These are phyloP conservation scores for Parotia lawesii DNA, from an alignment of 2,113 vertebrate genomes.

Conservation along the genomic window DNA sequence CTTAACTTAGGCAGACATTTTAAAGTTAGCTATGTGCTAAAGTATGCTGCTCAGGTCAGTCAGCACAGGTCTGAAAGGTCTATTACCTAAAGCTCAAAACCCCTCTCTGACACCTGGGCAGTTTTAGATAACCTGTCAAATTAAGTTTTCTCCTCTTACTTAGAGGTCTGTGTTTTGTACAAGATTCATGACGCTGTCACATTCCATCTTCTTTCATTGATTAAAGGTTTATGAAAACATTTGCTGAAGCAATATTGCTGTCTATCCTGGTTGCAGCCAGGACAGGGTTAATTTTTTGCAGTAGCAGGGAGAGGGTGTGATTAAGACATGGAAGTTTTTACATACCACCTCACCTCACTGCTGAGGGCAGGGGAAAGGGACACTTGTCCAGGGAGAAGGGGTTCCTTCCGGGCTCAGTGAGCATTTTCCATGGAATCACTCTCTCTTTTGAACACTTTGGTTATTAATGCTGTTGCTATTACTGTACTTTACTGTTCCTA, in stretches of 20 bases:
- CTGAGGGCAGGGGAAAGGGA: background rate
- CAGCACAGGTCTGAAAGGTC: background rate
- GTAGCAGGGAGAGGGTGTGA: background rate
- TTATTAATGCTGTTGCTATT: background rate
- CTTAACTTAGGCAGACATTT: background rate
- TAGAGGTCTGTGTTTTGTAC: background rate
- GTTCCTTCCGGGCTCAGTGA: background rate
- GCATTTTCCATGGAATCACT: background rate
- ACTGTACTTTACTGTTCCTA: background rate
- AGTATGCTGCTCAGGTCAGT: background rate
- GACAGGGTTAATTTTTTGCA: background rate
- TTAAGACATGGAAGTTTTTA: background rate
- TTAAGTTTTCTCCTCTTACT: background rate
- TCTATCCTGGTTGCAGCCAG: background rate
- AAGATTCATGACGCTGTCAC: background rate
- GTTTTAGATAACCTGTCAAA: background rate
- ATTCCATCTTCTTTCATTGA: background rate
- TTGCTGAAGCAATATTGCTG: background rate
- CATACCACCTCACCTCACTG: background rate
- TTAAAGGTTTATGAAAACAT: background rate
- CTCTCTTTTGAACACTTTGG: background rate
- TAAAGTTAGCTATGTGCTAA: background rate
- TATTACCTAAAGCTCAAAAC: background rate
- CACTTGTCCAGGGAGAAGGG: background rate
- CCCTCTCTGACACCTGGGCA: background rate